These are phyloP conservation scores for Elanoides forficatus DNA, from an alignment of 2,113 vertebrate genomes.

Conservation along the genomic window DNA sequence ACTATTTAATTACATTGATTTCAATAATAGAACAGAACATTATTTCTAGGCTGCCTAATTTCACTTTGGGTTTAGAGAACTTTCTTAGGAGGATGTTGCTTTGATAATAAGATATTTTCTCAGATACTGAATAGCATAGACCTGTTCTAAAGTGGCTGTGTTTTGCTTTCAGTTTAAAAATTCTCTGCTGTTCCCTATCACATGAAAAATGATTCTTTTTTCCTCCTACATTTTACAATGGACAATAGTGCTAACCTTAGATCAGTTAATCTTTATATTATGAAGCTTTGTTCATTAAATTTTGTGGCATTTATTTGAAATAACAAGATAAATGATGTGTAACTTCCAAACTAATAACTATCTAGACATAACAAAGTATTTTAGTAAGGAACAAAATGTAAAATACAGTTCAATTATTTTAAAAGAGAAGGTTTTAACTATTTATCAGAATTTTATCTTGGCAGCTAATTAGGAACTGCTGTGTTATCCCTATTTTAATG, in stretches of 20 bases:
- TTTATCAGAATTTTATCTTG: conserved; percentile 23
- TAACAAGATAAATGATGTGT: neutral
- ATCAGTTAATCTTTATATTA: neutral
- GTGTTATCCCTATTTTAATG: neutral
- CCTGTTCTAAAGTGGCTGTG: neutral
- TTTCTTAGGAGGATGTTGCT: neutral
- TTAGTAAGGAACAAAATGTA: neutral
- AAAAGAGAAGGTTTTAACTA: neutral
- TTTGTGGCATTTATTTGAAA: conserved; percentile 28
- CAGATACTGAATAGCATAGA: neutral
- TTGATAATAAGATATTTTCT: neutral
- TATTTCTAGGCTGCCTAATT: neutral
- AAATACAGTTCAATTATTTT: neutral
- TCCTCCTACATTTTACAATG: neutral
- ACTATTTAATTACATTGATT: neutral
- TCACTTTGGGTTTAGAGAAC: neutral
- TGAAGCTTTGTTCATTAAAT: neutral
- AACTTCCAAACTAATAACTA: neutral
- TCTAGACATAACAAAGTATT: neutral
- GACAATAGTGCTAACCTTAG: neutral
- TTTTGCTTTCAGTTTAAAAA: conserved; percentile 13
- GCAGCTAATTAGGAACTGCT: conserved; percentile 7
- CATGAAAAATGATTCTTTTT: neutral
- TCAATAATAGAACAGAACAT: neutral
- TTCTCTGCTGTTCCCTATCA: neutral